Conservation (phyloP, 1,140 invertebrate genomes). For the Pomacea maculata region DNA sequence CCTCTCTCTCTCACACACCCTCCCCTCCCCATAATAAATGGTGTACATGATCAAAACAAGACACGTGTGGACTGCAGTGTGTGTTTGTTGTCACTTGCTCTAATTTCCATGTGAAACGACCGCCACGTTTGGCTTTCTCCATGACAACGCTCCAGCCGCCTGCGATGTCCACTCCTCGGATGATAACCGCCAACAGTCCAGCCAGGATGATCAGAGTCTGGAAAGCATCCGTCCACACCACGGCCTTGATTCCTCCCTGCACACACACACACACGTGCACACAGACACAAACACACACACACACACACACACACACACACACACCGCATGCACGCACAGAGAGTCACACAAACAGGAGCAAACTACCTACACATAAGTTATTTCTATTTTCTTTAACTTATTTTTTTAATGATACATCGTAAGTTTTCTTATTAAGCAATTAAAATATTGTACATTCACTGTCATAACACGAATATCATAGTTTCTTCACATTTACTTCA, state of each 20-base stretch:
- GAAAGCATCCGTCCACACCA: constrained; percentile 60
- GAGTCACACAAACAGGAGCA: not conserved
- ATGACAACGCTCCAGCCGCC: constrained; percentile 76
- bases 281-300: constrained; percentile 5
- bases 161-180: constrained; percentile 71
- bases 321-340: not conserved
- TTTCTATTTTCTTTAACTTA: not conserved
- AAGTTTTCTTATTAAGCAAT: too few species aligned
- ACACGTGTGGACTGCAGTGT: not conserved
- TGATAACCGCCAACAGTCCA: constrained; percentile 47
- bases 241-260: constrained; percentile 57
- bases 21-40: not conserved
- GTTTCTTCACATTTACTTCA: too few species aligned
- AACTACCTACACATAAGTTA: not conserved
- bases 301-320: not conserved
- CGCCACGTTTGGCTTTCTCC: constrained; percentile 72
- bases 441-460: too few species aligned
- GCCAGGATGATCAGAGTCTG: constrained; percentile 55
- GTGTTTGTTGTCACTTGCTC: constrained; percentile 19
- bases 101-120: constrained; percentile 60
- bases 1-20: not conserved
- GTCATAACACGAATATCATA: too few species aligned
- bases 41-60: not conserved
- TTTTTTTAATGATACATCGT: not conserved
- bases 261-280: constrained; percentile 2